These are phyloP conservation scores for Bathynomus jamesi DNA, from an alignment of 1,140 invertebrate species.

Conservation along the genomic window DNA sequence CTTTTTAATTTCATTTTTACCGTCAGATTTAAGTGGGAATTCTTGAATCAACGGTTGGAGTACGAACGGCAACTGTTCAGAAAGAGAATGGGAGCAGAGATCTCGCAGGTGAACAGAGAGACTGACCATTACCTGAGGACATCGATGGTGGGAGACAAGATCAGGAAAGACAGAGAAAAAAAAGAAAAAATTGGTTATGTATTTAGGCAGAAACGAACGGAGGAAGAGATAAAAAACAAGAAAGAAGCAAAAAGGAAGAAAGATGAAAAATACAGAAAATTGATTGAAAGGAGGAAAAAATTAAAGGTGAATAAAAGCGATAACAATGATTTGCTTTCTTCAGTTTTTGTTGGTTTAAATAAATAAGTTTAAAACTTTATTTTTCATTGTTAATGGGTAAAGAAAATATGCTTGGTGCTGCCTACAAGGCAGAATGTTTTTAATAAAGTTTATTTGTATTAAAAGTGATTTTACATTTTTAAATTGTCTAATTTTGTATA, in stretches of 20 bases:
- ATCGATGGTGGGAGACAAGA: slow-evolving; percentile 54
- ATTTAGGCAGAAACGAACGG: neutral
- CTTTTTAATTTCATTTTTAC: slow-evolving; percentile 18
- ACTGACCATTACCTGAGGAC: slow-evolving; percentile 43
- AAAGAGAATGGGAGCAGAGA: slow-evolving; percentile 75
- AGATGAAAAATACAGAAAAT: neutral
- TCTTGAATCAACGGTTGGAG: slow-evolving; percentile 78
- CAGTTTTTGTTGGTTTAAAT: too few species aligned
- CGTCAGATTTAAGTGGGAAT: slow-evolving; percentile 84
- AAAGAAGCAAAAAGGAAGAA: neutral
- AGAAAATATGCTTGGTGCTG: too few species aligned
- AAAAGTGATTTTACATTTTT: too few species aligned
- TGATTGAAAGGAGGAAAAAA: neutral
- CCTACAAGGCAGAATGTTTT: too few species aligned
- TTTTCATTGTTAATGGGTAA: too few species aligned
- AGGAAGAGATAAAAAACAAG: neutral
- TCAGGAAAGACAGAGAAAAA: slow-evolving; percentile 38
- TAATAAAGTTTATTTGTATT: too few species aligned
- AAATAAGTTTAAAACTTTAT: too few species aligned
- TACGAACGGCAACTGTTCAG: slow-evolving; percentile 79
- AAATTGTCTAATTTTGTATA: too few species aligned
- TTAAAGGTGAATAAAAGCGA: neutral
- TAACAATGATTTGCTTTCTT: neutral
- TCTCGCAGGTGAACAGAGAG: slow-evolving; percentile 21
- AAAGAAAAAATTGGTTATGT: neutral